phyloP scores from a whole-genome alignment of 2,113 vertebrate species.

The Paraplagusia blochii region DNA sequence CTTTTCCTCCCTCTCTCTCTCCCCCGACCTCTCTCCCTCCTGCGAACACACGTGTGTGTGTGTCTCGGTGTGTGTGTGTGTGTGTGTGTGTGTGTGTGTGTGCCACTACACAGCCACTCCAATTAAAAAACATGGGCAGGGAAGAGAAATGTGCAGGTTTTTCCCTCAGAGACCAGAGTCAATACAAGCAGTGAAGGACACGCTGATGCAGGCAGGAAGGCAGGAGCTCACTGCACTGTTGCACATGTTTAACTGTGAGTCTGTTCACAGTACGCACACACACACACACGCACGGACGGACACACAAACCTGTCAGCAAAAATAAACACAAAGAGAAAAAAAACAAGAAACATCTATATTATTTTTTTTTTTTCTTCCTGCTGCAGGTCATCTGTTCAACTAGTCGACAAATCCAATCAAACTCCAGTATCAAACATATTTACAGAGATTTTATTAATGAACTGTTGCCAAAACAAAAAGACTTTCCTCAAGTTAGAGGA shows the following conservation, averaged over 20 bases:
- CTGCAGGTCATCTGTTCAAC: not conserved
- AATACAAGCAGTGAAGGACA: conserved; percentile 67
- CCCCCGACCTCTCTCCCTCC: not conserved
- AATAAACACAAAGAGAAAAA: conserved; percentile 29
- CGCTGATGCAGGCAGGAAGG: conserved; percentile 49
- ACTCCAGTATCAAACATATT: too few relatives aligned
- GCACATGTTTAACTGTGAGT: conserved; percentile 10
- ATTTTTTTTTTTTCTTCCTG: conserved; percentile 11
- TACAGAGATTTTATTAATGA: too few relatives aligned
- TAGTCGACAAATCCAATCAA: too few relatives aligned
- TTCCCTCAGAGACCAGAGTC: conserved; percentile 64
- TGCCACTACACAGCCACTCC: conserved; percentile 35
- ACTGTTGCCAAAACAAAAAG: too few relatives aligned
- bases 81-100: conserved; percentile 13
- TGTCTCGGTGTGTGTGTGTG: conserved; percentile 15
- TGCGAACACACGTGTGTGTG: not conserved
- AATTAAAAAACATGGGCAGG: conserved; percentile 77
- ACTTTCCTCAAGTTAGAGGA: too few relatives aligned
- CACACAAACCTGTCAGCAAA: conserved; percentile 37
- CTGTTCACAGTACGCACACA: conserved; percentile 20
- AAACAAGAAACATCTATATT: conserved; percentile 10
- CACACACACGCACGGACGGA: conserved; percentile 12
- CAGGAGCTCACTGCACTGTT: conserved; percentile 43
- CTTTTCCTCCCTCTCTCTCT: not conserved
- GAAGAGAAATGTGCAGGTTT: conserved; percentile 61